Evolutionary conservation across 2,113 vertebrate species (phyloP).

Genomic region (Tragulus kanchil): DNA sequence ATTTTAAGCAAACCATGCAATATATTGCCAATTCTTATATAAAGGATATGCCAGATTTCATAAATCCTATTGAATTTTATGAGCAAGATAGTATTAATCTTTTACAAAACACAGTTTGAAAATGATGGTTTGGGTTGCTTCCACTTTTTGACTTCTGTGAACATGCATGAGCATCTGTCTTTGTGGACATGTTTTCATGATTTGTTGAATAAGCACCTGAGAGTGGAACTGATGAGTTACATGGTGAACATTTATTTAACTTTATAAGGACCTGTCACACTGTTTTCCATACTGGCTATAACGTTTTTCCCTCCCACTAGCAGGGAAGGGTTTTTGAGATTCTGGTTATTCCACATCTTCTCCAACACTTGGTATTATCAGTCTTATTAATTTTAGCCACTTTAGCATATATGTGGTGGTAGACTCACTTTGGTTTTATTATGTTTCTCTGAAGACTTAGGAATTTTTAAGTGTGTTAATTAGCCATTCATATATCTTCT

Average conservation of each 20-base stretch:
- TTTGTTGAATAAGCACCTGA: neutral
- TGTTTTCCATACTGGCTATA: neutral
- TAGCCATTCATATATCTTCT: neutral
- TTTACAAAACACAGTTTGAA: neutral
- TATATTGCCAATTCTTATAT: neutral
- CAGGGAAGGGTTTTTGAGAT: neutral
- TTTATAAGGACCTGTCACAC: neutral
- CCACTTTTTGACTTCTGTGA: neutral
- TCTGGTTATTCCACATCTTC: neutral
- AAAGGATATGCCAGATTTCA: neutral
- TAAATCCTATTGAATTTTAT: neutral
- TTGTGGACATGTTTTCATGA: neutral
- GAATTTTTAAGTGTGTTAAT: neutral
- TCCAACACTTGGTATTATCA: neutral
- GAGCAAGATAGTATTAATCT: neutral
- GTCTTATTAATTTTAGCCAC: neutral
- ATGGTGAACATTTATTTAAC: neutral
- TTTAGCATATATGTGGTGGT: neutral
- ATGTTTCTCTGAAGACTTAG: constrained; percentile 1
- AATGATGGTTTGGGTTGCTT: neutral
- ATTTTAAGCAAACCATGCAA: neutral
- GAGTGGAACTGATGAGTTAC: neutral
- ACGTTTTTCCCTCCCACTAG: neutral
- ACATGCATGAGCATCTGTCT: neutral
- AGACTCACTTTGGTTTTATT: neutral